These are phyloP conservation scores for Felis chaus DNA, from an alignment of 2,113 vertebrate species.

Conservation along the genomic window DNA sequence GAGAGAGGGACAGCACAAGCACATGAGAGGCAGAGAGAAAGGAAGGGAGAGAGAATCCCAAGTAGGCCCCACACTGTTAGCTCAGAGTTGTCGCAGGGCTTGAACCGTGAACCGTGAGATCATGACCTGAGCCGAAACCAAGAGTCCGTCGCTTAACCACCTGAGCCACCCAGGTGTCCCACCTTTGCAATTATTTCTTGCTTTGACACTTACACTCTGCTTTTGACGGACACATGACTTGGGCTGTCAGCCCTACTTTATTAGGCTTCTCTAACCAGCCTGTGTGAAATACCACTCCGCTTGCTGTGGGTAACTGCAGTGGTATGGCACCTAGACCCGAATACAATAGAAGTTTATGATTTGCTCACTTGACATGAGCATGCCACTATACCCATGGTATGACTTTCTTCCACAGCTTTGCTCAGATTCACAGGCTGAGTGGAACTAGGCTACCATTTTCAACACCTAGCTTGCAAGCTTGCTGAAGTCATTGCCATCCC, in stretches of 20 bases:
- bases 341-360: not conserved
- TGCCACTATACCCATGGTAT: accelerated
- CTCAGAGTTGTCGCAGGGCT: too few relatives aligned
- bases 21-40: too few relatives aligned
- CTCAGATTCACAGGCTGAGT: not conserved
- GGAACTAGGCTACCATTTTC: not conserved
- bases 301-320: not conserved
- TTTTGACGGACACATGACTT: not conserved
- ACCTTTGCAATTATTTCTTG: not conserved
- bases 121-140: too few relatives aligned
- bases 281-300: accelerated
- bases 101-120: too few relatives aligned
- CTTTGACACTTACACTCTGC: not conserved
- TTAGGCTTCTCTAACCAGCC: not conserved
- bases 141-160: too few relatives aligned
- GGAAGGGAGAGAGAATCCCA: too few relatives aligned
- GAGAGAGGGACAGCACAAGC: too few relatives aligned
- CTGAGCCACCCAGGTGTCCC: too few relatives aligned
- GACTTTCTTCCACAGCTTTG: not conserved
- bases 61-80: too few relatives aligned
- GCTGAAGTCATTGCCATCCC: not conserved
- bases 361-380: not conserved
- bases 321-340: not conserved
- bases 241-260: not conserved
- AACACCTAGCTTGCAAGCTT: not conserved